A percentile compares a stretch with the other conserved stretches of the same genome.
phyloP scores from a whole-genome alignment of 2,888 invertebrate genomes.

The Danaus chrysippus region DNA sequence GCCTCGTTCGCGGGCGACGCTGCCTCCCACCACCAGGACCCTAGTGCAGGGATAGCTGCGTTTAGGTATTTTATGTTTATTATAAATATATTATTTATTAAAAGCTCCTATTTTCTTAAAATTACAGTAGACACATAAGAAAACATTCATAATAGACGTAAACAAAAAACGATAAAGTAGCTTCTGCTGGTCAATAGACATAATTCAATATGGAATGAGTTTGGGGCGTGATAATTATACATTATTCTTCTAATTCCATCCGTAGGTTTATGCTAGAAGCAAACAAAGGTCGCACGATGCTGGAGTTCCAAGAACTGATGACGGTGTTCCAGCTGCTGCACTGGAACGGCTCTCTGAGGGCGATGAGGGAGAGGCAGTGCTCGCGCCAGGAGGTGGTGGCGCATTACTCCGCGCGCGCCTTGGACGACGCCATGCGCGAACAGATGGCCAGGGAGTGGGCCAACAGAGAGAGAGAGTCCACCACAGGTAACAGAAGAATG shows the following conservation, averaged over 20 bases:
- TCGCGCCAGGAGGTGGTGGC: constrained; percentile 94
- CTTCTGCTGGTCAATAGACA: too few species aligned
- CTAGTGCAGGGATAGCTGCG: constrained; percentile 85
- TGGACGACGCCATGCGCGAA: constrained; percentile 97
- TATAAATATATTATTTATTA: too few species aligned
- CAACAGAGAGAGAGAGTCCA: constrained; percentile 78
- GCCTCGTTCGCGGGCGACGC: constrained; percentile 88
- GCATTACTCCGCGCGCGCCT: constrained; percentile 94
- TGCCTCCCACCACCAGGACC: constrained; percentile 80
- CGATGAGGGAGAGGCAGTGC: constrained; percentile 96
- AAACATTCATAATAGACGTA: too few species aligned
- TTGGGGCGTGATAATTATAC: constrained; percentile 5
- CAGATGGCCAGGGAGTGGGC: constrained; percentile 98
- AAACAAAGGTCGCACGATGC: constrained; percentile 95
- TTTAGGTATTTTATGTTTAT: constrained; percentile 69
- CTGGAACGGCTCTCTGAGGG: constrained; percentile 97
- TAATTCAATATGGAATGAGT: too few species aligned
- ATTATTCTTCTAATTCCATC: constrained; percentile 21
- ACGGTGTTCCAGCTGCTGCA: constrained; percentile 97
- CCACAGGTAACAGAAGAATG: constrained; percentile 27
- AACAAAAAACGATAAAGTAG: too few species aligned
- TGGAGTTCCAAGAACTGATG: constrained; percentile 98
- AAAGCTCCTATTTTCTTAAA: too few species aligned
- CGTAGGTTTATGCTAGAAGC: constrained; percentile 85
- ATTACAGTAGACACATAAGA: too few species aligned